A percentile compares a stretch with the other conserved stretches of the same genome.
Evolutionary conservation across 2,113 vertebrate species (phyloP).

Genomic region (Struthidea cinerea): DNA sequence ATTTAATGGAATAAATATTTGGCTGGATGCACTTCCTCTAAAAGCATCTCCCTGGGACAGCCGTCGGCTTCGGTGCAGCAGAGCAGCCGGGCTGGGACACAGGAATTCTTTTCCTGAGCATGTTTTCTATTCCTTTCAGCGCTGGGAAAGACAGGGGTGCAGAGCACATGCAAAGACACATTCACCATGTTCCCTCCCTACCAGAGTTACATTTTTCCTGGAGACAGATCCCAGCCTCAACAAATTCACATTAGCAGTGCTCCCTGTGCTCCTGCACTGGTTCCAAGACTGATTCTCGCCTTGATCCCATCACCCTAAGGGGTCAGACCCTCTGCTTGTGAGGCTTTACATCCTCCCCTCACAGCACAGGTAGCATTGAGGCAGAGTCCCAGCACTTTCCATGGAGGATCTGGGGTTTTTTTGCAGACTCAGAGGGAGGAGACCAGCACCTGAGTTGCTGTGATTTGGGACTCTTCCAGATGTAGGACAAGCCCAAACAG

Average conservation of each 20-base stretch:
- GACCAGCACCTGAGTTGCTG: not conserved
- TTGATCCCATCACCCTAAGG: not conserved
- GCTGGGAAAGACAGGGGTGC: not conserved
- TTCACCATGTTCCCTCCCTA: not conserved
- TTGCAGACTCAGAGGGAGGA: not conserved
- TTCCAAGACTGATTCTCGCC: not conserved
- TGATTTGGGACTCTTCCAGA: rapidly evolving
- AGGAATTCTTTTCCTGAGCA: not conserved
- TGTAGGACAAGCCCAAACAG: not conserved
- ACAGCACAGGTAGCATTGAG: not conserved
- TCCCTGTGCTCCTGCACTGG: not conserved
- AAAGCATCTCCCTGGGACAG: not conserved
- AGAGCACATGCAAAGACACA: not conserved
- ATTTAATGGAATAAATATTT: conserved; percentile 63
- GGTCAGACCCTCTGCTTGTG: not conserved
- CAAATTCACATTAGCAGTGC: not conserved
- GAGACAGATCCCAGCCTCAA: not conserved
- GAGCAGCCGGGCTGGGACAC: not conserved
- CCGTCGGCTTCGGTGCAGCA: not conserved
- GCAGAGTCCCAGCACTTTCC: not conserved
- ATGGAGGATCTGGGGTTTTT: not conserved
- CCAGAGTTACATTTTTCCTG: not conserved
- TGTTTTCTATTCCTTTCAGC: not conserved
- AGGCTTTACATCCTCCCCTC: not conserved
- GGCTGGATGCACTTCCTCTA: conserved; percentile 24